Conservation (phyloP, 2,888 invertebrate genomes). For the Agrotis ipsilon region DNA sequence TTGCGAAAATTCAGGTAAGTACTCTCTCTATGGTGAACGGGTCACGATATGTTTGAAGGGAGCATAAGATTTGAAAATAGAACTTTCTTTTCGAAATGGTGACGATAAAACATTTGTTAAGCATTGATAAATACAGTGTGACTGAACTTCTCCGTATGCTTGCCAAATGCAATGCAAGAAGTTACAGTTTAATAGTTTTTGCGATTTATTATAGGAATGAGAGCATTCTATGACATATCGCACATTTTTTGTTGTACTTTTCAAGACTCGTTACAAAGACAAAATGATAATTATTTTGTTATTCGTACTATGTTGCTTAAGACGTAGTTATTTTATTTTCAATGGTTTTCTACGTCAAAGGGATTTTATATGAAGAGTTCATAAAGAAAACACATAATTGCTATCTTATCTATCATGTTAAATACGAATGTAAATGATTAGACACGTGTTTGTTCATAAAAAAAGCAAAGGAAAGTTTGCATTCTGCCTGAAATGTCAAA, state of each 20-base stretch:
- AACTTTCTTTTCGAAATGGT: not conserved
- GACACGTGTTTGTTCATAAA: not conserved
- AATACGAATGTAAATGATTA: not conserved
- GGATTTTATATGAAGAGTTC: constrained; percentile 14
- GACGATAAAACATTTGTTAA: constrained; percentile 1
- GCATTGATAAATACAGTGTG: constrained; percentile 29
- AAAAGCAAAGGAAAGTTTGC: not conserved
- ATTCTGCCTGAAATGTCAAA: constrained; percentile 1
- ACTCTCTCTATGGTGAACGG: not conserved
- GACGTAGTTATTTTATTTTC: not conserved
- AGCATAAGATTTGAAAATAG: constrained; percentile 7
- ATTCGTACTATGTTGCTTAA: too few relatives aligned
- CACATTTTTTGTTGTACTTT: not conserved
- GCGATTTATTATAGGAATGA: constrained; percentile 21
- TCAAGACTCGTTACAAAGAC: not conserved
- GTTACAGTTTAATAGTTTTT: constrained; percentile 16
- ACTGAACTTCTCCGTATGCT: constrained; percentile 14
- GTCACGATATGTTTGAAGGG: not conserved
- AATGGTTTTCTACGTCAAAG: not conserved
- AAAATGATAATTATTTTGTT: too few relatives aligned
- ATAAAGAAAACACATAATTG: constrained; percentile 20
- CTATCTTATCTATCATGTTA: constrained; percentile 3
- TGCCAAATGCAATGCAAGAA: constrained; percentile 35
- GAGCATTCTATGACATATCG: constrained; percentile 1
- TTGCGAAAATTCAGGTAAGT: not conserved